phyloP scores from a whole-genome alignment of 2,797 vertebrate genomes.

The Ibycter americanus region DNA sequence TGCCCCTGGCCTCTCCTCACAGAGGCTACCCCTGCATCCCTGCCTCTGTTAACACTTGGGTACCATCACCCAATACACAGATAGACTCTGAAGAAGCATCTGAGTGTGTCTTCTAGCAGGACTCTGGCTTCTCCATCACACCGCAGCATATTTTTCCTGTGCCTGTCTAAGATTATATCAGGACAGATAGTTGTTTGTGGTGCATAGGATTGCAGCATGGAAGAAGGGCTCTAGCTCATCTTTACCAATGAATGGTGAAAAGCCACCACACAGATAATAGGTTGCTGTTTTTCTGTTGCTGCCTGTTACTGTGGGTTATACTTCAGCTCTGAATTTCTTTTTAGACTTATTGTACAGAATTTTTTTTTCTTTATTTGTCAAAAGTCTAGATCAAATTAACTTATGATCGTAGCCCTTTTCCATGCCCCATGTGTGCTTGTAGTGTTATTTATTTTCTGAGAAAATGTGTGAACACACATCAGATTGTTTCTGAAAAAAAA shows the following conservation, averaged over 20 bases:
- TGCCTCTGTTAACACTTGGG: background rate
- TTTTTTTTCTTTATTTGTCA: background rate
- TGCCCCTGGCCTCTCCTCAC: background rate
- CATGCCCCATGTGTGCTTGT: background rate
- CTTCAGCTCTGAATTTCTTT: slow-evolving; percentile 26
- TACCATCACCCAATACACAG: background rate
- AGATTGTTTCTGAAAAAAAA: slow-evolving; percentile 23
- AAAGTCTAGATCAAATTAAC: slow-evolving; percentile 49
- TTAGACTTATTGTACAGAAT: background rate
- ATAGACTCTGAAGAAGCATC: background rate
- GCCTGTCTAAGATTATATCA: background rate
- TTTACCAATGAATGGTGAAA: background rate
- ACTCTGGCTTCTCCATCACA: background rate
- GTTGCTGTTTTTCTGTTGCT: background rate
- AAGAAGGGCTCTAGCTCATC: background rate
- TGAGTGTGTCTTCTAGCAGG: background rate
- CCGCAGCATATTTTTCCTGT: background rate
- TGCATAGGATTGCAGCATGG: background rate
- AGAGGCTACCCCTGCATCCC: background rate
- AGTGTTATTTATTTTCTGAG: slow-evolving; percentile 62
- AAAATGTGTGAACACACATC: slow-evolving; percentile 22
- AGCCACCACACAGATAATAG: background rate
- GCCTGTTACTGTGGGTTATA: slow-evolving; percentile 1
- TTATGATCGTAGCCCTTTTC: slow-evolving; percentile 26
- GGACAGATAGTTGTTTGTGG: background rate